phyloP scores from a whole-genome alignment of 2,888 invertebrate species.

The Tachina fera region DNA sequence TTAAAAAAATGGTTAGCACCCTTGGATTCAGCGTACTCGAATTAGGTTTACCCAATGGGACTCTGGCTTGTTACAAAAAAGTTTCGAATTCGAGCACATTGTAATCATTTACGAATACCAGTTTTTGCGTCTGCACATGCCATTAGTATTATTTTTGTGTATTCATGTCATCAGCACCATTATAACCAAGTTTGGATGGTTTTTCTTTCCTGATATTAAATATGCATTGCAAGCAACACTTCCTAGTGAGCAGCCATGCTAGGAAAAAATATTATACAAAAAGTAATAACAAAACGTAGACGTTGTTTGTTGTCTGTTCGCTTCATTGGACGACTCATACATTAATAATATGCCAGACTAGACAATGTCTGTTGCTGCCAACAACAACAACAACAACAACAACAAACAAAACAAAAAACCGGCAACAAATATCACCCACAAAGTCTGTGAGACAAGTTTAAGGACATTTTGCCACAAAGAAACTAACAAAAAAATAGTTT shows the following conservation, averaged over 20 bases:
- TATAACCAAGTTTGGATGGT: constrained; percentile 22
- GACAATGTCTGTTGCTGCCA: constrained; percentile 55
- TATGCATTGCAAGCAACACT: constrained; percentile 49
- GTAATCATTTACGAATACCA: not conserved
- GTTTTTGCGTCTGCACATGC: not conserved
- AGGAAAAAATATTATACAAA: not conserved
- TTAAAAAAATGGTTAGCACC: too few relatives aligned
- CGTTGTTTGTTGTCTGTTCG: constrained; percentile 26
- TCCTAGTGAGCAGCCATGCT: constrained; percentile 45
- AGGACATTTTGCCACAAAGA: constrained; percentile 54
- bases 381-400: constrained; percentile 8
- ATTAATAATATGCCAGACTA: constrained; percentile 59
- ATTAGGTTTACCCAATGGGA: too few relatives aligned
- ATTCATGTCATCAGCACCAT: constrained; percentile 56
- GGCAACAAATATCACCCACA: constrained; percentile 51
- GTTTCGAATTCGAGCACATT: too few relatives aligned
- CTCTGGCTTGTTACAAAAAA: too few relatives aligned
- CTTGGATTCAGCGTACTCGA: too few relatives aligned
- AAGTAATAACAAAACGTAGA: constrained; percentile 25
- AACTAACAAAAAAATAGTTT: constrained; percentile 22
- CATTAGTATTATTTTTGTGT: constrained; percentile 38
- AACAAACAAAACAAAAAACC: too few relatives aligned
- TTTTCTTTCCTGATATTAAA: constrained; percentile 20
- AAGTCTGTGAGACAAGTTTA: constrained; percentile 68
- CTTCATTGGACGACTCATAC: constrained; percentile 30